These are phyloP conservation scores for Melanotaenia boesemani DNA, from an alignment of 2,797 vertebrate genomes.

Conservation along the genomic window DNA sequence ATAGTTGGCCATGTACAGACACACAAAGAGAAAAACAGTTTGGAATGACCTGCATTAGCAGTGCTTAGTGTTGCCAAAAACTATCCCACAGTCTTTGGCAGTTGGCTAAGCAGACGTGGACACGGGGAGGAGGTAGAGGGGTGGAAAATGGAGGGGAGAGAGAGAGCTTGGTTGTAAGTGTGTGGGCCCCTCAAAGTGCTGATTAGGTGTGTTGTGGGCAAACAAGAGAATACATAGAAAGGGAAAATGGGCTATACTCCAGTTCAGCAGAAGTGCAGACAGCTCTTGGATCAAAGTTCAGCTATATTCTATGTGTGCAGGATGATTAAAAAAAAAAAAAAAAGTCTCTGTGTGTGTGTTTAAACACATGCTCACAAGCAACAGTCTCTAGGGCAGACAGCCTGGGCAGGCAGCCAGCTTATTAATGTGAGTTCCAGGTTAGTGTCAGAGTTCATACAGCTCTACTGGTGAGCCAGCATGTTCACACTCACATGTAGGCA, in stretches of 20 bases:
- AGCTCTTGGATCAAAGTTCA: conserved; percentile 75
- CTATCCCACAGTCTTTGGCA: conserved; percentile 66
- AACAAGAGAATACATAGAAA: conserved; percentile 73
- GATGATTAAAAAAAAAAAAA: conserved; percentile 56
- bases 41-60: conserved; percentile 75
- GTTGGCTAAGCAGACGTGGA: conserved; percentile 69
- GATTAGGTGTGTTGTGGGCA: conserved; percentile 72
- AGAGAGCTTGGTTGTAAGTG: conserved; percentile 18
- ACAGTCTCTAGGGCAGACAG: conserved; percentile 67
- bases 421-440: conserved; percentile 75
- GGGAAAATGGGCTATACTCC: conserved; percentile 66
- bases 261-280: conserved; percentile 72
- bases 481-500: conserved; percentile 61
- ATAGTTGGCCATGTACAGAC: conserved; percentile 45
- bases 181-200: conserved; percentile 52
- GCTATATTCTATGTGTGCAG: conserved; percentile 72
- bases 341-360: conserved; percentile 35
- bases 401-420: conserved; percentile 73
- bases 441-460: conserved; percentile 73
- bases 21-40: conserved; percentile 60
- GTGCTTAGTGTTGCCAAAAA: conserved; percentile 65
- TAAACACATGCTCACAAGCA: conserved; percentile 24
- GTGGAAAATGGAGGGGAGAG: not conserved
- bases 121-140: conserved; percentile 41
- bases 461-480: conserved; percentile 64